phyloP scores from a whole-genome alignment of 1,140 invertebrate species.

The Pseudomyrmex sp. region DNA sequence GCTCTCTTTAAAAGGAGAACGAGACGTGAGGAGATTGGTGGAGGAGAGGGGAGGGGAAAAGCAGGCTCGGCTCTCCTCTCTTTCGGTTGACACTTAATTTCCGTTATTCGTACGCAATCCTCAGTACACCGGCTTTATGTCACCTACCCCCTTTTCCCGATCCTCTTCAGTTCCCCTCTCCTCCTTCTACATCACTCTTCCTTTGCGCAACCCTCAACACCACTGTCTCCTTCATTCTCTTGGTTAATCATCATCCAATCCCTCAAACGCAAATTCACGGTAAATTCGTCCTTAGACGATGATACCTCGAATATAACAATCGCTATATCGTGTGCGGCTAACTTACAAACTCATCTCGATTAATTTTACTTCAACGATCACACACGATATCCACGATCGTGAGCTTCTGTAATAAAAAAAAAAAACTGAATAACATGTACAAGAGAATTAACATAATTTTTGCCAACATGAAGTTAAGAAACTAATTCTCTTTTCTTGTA shows the following conservation, averaged over 20 bases:
- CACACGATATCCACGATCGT: neutral
- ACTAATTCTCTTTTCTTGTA: too few relatives aligned
- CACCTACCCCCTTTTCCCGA: slow-evolving; percentile 68
- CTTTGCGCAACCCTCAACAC: slow-evolving; percentile 63
- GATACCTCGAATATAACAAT: slow-evolving; percentile 5
- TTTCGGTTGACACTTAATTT: slow-evolving; percentile 86
- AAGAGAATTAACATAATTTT: neutral
- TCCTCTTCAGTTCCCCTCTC: slow-evolving; percentile 51
- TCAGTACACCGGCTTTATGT: slow-evolving; percentile 79
- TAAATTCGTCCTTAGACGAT: slow-evolving; percentile 46
- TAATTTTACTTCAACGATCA: too few relatives aligned
- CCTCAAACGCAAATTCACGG: slow-evolving; percentile 58
- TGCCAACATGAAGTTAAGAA: too few relatives aligned
- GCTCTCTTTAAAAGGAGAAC: slow-evolving; percentile 68
- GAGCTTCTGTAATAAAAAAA: neutral
- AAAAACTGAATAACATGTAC: neutral
- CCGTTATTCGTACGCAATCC: slow-evolving; percentile 84
- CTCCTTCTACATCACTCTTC: slow-evolving; percentile 57
- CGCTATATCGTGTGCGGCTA: too few relatives aligned
- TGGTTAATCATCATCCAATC: slow-evolving; percentile 69
- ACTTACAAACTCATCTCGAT: neutral
- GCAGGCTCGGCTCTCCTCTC: slow-evolving; percentile 77
- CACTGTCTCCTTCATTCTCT: slow-evolving; percentile 74
- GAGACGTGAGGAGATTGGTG: slow-evolving; percentile 67
- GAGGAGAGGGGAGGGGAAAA: slow-evolving; percentile 53